These are phyloP conservation scores for Melanotaenia parkinsoni DNA, from an alignment of 2,797 vertebrate species.

Conservation along the genomic window DNA sequence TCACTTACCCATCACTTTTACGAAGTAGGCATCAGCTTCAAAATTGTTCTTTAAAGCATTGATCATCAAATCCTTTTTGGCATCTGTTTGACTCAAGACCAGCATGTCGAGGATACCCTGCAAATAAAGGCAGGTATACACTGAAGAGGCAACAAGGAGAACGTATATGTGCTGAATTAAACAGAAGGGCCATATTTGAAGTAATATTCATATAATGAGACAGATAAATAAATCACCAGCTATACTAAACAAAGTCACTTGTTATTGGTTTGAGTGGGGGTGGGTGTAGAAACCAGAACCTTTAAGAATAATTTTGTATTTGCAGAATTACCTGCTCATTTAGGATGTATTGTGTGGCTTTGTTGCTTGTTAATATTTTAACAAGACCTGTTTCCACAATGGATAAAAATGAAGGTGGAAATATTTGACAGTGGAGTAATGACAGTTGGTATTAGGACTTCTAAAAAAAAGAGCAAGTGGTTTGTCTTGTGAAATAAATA, in stretches of 20 bases:
- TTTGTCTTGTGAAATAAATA: constrained; percentile 18
- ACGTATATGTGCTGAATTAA: constrained; percentile 20
- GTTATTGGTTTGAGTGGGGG: constrained; percentile 4
- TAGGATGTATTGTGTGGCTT: not conserved
- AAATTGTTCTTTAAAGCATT: constrained; percentile 97
- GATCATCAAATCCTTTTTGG: constrained; percentile 84
- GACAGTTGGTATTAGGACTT: not conserved
- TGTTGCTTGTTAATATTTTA: not conserved
- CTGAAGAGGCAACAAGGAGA: constrained; percentile 59
- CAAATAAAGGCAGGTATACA: constrained; percentile 68
- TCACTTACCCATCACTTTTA: constrained; percentile 98
- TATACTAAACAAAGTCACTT: constrained; percentile 7
- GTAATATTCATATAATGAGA: constrained; percentile 47
- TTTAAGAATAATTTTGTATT: not conserved
- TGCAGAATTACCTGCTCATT: not conserved
- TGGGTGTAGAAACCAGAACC: not conserved
- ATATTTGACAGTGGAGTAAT: not conserved
- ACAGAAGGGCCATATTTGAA: constrained; percentile 35
- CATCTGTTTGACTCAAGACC: constrained; percentile 85
- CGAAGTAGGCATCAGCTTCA: constrained; percentile 97
- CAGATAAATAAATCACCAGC: constrained; percentile 16
- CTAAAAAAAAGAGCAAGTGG: not conserved
- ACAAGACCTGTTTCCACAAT: not conserved
- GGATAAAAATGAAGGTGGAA: constrained; percentile 9
- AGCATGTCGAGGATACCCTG: constrained; percentile 97